Evolutionary conservation across 2,888 invertebrate species (phyloP).

Genomic region (Rhingia rostrata): DNA sequence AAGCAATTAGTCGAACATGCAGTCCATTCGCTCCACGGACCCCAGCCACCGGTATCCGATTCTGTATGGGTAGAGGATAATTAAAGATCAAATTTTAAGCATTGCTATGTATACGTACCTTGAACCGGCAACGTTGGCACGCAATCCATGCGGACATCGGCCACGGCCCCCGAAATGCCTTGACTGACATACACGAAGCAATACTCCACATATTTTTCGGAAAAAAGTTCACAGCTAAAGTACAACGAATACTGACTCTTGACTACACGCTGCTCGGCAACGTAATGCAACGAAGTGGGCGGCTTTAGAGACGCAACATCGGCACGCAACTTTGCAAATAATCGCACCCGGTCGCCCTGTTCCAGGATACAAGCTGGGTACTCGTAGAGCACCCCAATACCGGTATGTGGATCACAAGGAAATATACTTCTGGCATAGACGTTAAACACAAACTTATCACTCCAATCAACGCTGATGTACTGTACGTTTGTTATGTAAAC

Average conservation of each 20-base stretch:
- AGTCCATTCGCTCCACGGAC: constrained; percentile 93
- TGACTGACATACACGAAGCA: constrained; percentile 95
- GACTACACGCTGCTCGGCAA: constrained; percentile 86
- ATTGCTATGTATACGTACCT: constrained; percentile 84
- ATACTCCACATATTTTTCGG: constrained; percentile 92
- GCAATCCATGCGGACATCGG: constrained; percentile 92
- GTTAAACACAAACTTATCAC: constrained; percentile 92
- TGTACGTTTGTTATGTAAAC: constrained; percentile 82
- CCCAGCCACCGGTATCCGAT: constrained; percentile 90
- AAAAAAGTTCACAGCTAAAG: constrained; percentile 92
- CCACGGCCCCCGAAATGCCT: constrained; percentile 92
- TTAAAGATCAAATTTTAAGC: constrained; percentile 60
- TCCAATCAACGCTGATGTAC: constrained; percentile 88
- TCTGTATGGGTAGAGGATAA: constrained; percentile 83
- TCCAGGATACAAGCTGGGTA: constrained; percentile 92
- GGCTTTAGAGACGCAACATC: constrained; percentile 88
- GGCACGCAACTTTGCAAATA: constrained; percentile 89
- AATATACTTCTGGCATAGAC: constrained; percentile 92
- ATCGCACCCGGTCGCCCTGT: constrained; percentile 89
- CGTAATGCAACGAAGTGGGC: constrained; percentile 86
- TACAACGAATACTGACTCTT: constrained; percentile 90
- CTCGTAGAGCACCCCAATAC: constrained; percentile 91
- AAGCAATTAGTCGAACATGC: constrained; percentile 90
- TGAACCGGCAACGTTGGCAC: constrained; percentile 91
- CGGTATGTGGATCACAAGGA: constrained; percentile 90